These are phyloP conservation scores for Irena cyanogastra DNA, from an alignment of 2,113 vertebrate genomes.

Conservation along the genomic window DNA sequence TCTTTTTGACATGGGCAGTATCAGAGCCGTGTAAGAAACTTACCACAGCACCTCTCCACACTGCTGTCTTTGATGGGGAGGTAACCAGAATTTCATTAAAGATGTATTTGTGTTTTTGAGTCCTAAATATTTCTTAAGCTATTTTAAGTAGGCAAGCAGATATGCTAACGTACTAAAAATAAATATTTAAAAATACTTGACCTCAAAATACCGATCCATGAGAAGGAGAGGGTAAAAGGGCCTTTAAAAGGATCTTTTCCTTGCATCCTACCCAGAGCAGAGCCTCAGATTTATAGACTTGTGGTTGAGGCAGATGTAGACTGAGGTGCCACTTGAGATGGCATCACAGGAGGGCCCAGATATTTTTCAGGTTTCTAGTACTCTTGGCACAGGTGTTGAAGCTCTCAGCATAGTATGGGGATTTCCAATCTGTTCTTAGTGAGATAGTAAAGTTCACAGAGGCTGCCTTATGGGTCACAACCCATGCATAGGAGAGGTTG, in stretches of 20 bases:
- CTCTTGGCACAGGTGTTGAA: neutral
- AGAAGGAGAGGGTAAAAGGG: neutral
- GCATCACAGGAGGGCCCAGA: neutral
- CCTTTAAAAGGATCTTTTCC: neutral
- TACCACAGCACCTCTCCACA: neutral
- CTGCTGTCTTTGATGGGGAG: neutral
- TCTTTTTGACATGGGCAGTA: neutral
- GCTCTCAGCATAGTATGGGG: neutral
- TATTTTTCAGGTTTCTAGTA: neutral
- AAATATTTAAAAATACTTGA: slow-evolving; percentile 44
- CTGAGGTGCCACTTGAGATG: neutral
- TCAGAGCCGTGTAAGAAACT: neutral
- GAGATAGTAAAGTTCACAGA: neutral
- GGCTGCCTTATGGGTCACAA: neutral
- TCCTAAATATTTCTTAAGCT: slow-evolving; percentile 7
- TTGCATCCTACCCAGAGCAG: neutral
- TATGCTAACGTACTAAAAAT: slow-evolving; percentile 35
- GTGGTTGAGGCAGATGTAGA: neutral
- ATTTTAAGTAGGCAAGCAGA: slow-evolving; percentile 32
- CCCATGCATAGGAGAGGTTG: neutral
- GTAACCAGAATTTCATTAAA: neutral
- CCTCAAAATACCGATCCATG: neutral
- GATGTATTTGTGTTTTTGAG: neutral
- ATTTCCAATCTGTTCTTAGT: neutral
- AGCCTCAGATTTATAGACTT: neutral